phyloP scores from a whole-genome alignment of 1,140 invertebrate species.

The Drosophila tristis region DNA sequence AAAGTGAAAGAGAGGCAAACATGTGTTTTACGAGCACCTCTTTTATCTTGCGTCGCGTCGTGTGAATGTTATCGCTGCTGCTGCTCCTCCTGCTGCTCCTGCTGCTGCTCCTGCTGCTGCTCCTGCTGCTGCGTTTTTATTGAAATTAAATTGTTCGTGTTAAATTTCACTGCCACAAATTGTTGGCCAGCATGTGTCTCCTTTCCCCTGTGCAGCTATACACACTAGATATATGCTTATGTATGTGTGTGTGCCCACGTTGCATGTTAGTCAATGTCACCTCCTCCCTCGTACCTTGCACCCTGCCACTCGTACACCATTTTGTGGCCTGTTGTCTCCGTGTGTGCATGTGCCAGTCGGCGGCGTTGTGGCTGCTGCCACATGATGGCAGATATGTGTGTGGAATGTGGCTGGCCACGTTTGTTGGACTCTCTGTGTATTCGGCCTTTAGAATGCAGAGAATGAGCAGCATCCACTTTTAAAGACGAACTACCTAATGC shows the following conservation, averaged over 20 bases:
- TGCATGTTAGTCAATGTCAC: constrained; percentile 51
- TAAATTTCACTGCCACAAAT: constrained; percentile 73
- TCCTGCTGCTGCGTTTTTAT: constrained; percentile 58
- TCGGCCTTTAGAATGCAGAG: no score
- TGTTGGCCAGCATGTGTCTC: constrained; percentile 44
- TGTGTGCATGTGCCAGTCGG: no score
- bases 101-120: constrained; percentile 23
- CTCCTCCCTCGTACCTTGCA: constrained; percentile 5
- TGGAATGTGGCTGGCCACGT: no score
- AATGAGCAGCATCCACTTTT: no score
- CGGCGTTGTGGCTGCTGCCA: no score
- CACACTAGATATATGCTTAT: background rate
- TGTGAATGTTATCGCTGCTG: constrained; percentile 28
- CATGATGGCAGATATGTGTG: no score
- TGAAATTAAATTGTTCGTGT: constrained; percentile 81
- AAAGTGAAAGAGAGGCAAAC: constrained; percentile 16
- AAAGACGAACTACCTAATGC: no score
- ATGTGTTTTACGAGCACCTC: constrained; percentile 65
- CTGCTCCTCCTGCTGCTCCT: background rate
- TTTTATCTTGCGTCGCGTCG: constrained; percentile 31
- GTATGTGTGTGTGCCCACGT: constrained; percentile 24
- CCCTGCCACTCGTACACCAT: no score
- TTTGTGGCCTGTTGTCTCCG: no score
- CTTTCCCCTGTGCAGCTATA: constrained; percentile 1
- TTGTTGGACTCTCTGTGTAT: no score